A percentile compares a stretch with the other conserved stretches of the same genome.
These are phyloP conservation scores for Merodon equestris DNA, from an alignment of 2,888 invertebrate genomes.

Conservation along the genomic window DNA sequence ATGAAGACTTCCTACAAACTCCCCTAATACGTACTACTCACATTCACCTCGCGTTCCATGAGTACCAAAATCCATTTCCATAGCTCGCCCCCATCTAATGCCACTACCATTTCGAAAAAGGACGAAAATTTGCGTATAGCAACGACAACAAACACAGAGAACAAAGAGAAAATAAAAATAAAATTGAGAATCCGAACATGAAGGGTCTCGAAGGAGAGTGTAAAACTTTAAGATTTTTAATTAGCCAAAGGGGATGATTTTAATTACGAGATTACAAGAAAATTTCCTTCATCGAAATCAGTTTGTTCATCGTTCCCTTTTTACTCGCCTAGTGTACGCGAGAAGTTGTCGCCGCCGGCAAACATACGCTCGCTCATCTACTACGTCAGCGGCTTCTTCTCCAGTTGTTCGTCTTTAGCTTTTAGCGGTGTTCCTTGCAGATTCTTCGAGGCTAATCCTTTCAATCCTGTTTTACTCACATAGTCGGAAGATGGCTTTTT, in stretches of 20 bases:
- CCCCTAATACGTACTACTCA: constrained; percentile 16
- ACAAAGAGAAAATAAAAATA: constrained; percentile 14
- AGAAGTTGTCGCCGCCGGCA: constrained; percentile 55
- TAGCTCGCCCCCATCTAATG: no score
- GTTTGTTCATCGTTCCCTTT: constrained; percentile 21
- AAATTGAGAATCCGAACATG: constrained; percentile 20
- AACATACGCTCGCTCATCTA: constrained; percentile 29
- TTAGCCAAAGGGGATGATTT: constrained; percentile 71
- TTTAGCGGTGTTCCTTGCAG: constrained; percentile 23
- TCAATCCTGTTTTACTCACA: not conserved
- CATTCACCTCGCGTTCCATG: not conserved
- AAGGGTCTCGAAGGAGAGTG: constrained; percentile 45
- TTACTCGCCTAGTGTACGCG: constrained; percentile 34
- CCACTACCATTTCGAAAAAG: no score
- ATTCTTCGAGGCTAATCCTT: constrained; percentile 42
- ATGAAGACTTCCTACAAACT: no score
- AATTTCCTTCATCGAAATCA: constrained; percentile 65
- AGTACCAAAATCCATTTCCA: no score
- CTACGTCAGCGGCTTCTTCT: no score
- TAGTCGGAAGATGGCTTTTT: constrained; percentile 14
- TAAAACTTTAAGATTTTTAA: constrained; percentile 70
- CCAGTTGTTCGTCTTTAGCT: constrained; percentile 6
- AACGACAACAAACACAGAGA: no score
- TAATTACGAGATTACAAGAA: constrained; percentile 70
- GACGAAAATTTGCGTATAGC: no score